Percentiles rank a stretch among this genome's conserved stretches.
Conservation (phyloP, 2,113 vertebrate species). For the Sprattus sprattus region DNA sequence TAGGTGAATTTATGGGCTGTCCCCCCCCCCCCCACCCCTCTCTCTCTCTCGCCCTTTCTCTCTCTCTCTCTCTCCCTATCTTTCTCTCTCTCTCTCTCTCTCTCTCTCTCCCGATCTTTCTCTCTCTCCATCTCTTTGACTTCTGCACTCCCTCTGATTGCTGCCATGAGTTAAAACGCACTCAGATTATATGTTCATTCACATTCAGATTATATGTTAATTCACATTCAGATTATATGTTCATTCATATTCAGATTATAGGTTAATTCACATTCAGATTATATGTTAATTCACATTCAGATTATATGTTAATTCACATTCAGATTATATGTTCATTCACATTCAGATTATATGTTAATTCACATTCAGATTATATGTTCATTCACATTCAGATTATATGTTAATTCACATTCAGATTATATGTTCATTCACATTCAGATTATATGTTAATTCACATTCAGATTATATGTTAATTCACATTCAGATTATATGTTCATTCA, state of each 20-base stretch:
- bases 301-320: not conserved
- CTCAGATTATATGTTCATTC: conserved; percentile 18
- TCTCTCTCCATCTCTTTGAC: not conserved
- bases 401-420: conserved; percentile 3
- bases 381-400: too few species aligned
- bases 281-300: not conserved
- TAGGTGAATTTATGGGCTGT: too few species aligned
- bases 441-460: conserved; percentile 25
- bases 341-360: conserved; percentile 16
- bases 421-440: conserved; percentile 5
- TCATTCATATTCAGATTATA: conserved; percentile 6
- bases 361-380: too few species aligned
- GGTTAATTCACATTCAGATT: too few species aligned
- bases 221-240: conserved; percentile 21
- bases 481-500: conserved; percentile 13
- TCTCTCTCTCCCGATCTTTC: not conserved
- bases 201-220: too few species aligned
- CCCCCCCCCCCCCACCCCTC: too few species aligned
- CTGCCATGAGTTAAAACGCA: conserved; percentile 30
- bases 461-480: conserved; percentile 29
- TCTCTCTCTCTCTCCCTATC: too few species aligned
- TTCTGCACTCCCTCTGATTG: not conserved
- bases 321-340: conserved; percentile 8
- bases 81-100: not conserved
- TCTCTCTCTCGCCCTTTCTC: too few species aligned